Conservation (phyloP, 1,140 invertebrate species). For the Drosophila ambigua region DNA sequence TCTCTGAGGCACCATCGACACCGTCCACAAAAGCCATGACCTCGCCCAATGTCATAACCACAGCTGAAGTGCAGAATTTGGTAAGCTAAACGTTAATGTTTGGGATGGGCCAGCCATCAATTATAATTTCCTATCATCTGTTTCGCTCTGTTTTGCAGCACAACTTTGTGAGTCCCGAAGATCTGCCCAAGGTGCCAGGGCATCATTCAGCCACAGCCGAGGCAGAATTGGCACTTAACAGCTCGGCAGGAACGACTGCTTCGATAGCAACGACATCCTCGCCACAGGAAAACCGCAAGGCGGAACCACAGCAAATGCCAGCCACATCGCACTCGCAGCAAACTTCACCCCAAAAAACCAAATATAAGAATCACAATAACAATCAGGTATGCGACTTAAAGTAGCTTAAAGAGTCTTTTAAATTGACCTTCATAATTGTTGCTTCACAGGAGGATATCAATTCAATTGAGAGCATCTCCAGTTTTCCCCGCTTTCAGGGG, state of each 20-base stretch:
- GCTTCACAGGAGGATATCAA: slow-evolving; percentile 72
- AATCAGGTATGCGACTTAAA: slow-evolving; percentile 47
- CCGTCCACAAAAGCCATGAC: slow-evolving; percentile 61
- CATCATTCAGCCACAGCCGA: slow-evolving; percentile 21
- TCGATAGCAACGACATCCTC: slow-evolving; percentile 63
- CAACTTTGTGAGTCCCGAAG: slow-evolving; percentile 42
- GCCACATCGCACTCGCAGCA: slow-evolving; percentile 24
- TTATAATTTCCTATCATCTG: not conserved
- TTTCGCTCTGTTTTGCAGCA: slow-evolving; percentile 22
- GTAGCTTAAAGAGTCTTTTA: not conserved
- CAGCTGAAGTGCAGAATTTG: slow-evolving; percentile 61
- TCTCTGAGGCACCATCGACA: slow-evolving; percentile 63
- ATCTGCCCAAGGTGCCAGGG: slow-evolving; percentile 56
- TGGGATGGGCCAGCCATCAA: too few species aligned
- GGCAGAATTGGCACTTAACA: slow-evolving; percentile 57
- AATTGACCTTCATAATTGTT: not conserved
- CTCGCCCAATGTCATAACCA: slow-evolving; percentile 62
- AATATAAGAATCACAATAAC: slow-evolving; percentile 68
- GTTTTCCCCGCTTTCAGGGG: slow-evolving; percentile 42
- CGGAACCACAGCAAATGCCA: slow-evolving; percentile 12
- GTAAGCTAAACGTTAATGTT: slow-evolving; percentile 25
- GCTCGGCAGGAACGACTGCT: slow-evolving; percentile 66
- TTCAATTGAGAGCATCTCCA: slow-evolving; percentile 77
- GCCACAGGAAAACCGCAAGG: slow-evolving; percentile 45
- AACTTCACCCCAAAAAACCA: slow-evolving; percentile 50